Evolutionary conservation across 1,140 invertebrate genomes (phyloP).

Genomic region (Papilio polyxenes): DNA sequence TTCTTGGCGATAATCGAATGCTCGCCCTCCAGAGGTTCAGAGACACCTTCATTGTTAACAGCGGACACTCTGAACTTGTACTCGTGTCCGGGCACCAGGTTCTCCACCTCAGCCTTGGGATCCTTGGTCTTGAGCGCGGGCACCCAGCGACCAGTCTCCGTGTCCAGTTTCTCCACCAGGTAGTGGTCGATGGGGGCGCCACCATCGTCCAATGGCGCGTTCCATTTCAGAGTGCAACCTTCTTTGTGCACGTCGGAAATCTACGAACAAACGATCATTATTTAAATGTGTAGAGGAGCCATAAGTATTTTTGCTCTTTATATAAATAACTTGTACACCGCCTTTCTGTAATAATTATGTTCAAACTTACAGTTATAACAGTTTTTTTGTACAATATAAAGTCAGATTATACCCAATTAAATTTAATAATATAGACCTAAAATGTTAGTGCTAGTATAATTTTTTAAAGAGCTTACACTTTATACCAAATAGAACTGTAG

Average conservation of each 20-base stretch:
- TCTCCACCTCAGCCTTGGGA: conserved; percentile 91
- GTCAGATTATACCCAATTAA: too few relatives aligned
- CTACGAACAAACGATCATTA: conserved; percentile 44
- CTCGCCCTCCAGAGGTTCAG: conserved; percentile 94
- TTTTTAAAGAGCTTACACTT: too few relatives aligned
- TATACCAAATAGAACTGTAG: too few relatives aligned
- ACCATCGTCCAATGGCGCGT: conserved; percentile 94
- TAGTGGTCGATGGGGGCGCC: conserved; percentile 95
- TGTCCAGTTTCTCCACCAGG: conserved; percentile 94
- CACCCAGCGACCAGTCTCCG: conserved; percentile 91
- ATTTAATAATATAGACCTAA: too few relatives aligned
- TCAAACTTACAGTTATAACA: too few relatives aligned
- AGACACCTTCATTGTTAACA: conserved; percentile 97
- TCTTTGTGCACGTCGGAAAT: conserved; percentile 95
- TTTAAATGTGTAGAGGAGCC: neutral
- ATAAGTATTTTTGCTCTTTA: too few relatives aligned
- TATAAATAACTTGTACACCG: too few relatives aligned
- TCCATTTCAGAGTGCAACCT: conserved; percentile 96
- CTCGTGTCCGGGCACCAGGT: conserved; percentile 94
- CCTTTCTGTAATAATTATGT: too few relatives aligned
- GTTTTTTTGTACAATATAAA: too few relatives aligned
- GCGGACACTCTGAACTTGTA: conserved; percentile 98
- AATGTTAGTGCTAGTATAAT: too few relatives aligned
- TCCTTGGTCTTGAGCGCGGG: conserved; percentile 88
- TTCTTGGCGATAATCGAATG: conserved; percentile 97